Percentiles rank a stretch among this genome's conserved stretches.
Evolutionary conservation across 2,888 invertebrate genomes (phyloP).

Genomic region (Ceraclea dissimilis): DNA sequence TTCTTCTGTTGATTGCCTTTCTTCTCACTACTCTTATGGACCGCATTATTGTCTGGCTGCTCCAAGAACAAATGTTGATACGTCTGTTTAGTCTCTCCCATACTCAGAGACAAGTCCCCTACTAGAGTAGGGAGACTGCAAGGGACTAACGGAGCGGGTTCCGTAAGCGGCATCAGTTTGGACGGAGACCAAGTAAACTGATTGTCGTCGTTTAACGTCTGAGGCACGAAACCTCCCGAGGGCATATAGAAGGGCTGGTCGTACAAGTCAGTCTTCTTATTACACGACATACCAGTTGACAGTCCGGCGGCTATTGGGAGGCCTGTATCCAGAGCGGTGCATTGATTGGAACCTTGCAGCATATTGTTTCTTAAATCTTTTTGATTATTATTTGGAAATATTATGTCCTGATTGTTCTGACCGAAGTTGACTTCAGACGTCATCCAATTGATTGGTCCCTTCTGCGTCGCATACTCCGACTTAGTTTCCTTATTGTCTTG

Average conservation of each 20-base stretch:
- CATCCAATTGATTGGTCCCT: slow-evolving; percentile 56
- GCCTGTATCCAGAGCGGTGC: slow-evolving; percentile 6
- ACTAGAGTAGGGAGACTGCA: slow-evolving; percentile 53
- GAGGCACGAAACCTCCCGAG: slow-evolving; percentile 26
- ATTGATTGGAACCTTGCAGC: slow-evolving; percentile 6
- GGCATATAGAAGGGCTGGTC: slow-evolving; percentile 22
- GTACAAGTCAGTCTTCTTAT: slow-evolving; percentile 17
- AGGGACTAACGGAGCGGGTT: slow-evolving; percentile 26
- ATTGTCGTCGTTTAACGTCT: slow-evolving; percentile 36
- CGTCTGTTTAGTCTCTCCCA: slow-evolving; percentile 27
- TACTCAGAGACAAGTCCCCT: slow-evolving; percentile 50
- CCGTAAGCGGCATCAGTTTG: slow-evolving; percentile 40
- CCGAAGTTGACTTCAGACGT: slow-evolving; percentile 35
- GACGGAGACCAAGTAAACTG: slow-evolving; percentile 52
- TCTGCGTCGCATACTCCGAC: slow-evolving; percentile 27
- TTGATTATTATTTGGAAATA: slow-evolving; percentile 38
- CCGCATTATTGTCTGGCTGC: slow-evolving; percentile 14
- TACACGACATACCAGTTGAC: slow-evolving; percentile 4
- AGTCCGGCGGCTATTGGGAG: background rate
- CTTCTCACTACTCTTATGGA: slow-evolving; percentile 11
- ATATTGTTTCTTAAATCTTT: slow-evolving; percentile 34
- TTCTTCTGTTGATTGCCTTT: slow-evolving; percentile 11
- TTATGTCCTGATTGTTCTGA: slow-evolving; percentile 35
- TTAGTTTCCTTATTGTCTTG: slow-evolving; percentile 17
- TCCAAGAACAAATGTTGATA: slow-evolving; percentile 16